Base-by-base conservation (phyloP, 2,797 vertebrate species). In the Sebastes hubbsi region DNA sequence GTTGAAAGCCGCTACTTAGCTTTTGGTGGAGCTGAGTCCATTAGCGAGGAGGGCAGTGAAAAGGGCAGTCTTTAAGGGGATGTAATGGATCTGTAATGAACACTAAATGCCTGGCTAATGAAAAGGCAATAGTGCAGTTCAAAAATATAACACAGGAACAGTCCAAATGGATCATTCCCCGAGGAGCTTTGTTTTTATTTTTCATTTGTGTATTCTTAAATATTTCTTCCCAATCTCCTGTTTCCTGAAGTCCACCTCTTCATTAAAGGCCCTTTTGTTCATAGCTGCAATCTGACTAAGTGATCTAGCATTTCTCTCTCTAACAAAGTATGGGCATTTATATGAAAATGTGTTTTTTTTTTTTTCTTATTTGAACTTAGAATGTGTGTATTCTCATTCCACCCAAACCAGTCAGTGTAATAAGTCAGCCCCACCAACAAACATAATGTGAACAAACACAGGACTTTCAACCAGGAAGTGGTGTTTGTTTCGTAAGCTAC, bases 61-160 rank as follows among this genome's bases (percentile, higher is more conserved):
- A 82, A 89, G 87, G 91, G 42, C 82, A 82, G 69, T 74, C 81
- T 90, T 87, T 85, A 91, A 93, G 83, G 78, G 75, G 76, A 80
- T 80, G 87, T 89, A 89, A 93, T 91, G 89, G 86, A 88, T 87
- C 80, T 85, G 78, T 85, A 90, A 92, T 92, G 89, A 89, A 92
- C 85, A 78, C 84, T 88, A 86, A 91, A 91, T 80, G 80, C 32
- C 49, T 52, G 20, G 63, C 82, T 92, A 92, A 92, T 92, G 90
- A 92, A 92, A 91, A 91, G 92, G 81, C 87, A 80, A 86, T 90
- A 77, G 78, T 83, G 66, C 80, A 81, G 86, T 66, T 81, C 75
- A 87, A 89, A 88, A 85, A 84, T 77, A 79, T 79, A 83, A 86
- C 79, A 78, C 68, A 18, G 20, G 66, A 83, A 81, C 49, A 60